These are phyloP conservation scores for Carpatolechia fugitivella DNA, from an alignment of 2,888 invertebrate genomes.

Conservation along the genomic window DNA sequence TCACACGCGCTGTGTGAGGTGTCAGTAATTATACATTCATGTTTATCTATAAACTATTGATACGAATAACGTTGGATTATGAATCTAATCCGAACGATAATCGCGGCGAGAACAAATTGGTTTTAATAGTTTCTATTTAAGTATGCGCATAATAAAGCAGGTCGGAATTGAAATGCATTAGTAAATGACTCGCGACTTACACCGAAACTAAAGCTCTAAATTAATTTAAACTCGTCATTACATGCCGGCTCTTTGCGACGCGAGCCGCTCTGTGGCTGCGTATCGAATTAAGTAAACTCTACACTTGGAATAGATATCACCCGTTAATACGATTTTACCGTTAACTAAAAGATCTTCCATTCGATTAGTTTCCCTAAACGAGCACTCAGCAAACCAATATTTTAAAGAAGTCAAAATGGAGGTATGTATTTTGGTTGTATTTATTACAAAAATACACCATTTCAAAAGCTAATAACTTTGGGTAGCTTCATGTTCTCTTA, in stretches of 20 bases:
- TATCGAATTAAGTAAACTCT: constrained; percentile 46
- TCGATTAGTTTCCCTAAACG: constrained; percentile 31
- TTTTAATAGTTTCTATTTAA: constrained; percentile 45
- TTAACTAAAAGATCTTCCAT: constrained; percentile 32
- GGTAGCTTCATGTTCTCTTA: constrained; percentile 60
- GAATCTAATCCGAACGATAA: constrained; percentile 36
- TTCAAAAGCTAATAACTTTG: constrained; percentile 40
- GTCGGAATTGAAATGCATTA: constrained; percentile 42
- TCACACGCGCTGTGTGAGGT: constrained; percentile 1
- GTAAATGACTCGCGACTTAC: constrained; percentile 40
- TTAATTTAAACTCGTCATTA: constrained; percentile 54
- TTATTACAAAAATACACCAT: constrained; percentile 46
- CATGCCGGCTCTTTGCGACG: constrained; percentile 36
- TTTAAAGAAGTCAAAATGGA: constrained; percentile 30
- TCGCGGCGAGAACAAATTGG: constrained; percentile 51
- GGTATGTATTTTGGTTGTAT: constrained; percentile 43
- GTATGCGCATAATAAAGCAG: constrained; percentile 53
- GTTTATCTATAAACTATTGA: constrained; percentile 15
- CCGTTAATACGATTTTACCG: constrained; percentile 30
- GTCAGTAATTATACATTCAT: constrained; percentile 13
- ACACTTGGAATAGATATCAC: constrained; percentile 29
- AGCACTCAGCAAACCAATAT: constrained; percentile 32
- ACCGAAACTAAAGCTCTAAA: constrained; percentile 43
- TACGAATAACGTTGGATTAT: constrained; percentile 25
- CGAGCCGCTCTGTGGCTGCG: constrained; percentile 24